Evolutionary conservation across 2,888 invertebrate genomes (phyloP).

Genomic region (Synanthedon andrenaeformis): DNA sequence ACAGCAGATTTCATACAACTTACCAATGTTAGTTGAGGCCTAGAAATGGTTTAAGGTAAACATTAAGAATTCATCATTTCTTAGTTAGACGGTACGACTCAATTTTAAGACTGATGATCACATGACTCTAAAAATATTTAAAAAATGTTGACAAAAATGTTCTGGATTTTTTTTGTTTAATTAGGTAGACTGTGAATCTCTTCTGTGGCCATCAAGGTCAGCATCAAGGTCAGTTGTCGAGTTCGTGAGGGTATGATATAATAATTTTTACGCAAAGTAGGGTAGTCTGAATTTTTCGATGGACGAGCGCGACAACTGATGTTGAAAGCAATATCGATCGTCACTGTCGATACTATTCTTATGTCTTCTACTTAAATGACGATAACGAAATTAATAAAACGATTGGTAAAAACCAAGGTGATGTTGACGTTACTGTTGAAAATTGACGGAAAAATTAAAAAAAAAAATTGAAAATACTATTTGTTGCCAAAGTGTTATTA

Average conservation of each 20-base stretch:
- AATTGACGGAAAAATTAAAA: conserved; percentile 36
- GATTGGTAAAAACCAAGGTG: conserved; percentile 37
- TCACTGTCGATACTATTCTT: conserved; percentile 50
- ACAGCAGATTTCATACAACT: conserved; percentile 13
- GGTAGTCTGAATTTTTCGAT: conserved; percentile 45
- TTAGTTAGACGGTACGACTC: conserved; percentile 69
- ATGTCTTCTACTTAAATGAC: conserved; percentile 48
- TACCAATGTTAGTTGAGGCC: conserved; percentile 54
- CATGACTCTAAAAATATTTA: conserved; percentile 43
- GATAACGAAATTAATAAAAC: conserved; percentile 36
- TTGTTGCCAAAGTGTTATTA: conserved; percentile 72
- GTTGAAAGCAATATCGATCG: conserved; percentile 25
- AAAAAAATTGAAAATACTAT: conserved; percentile 47
- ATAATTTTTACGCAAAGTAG: conserved; percentile 14
- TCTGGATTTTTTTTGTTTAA: conserved; percentile 42
- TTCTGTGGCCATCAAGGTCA: conserved; percentile 24
- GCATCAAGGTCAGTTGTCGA: conserved; percentile 22
- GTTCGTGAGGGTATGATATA: conserved; percentile 14
- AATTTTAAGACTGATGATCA: conserved; percentile 70
- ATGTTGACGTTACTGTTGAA: conserved; percentile 54
- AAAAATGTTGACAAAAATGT: conserved; percentile 24
- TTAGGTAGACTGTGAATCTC: conserved; percentile 23
- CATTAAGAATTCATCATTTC: conserved; percentile 59
- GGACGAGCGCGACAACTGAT: conserved; percentile 26
- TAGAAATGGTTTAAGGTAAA: conserved; percentile 51